A percentile compares a stretch with the other conserved stretches of the same genome.
phyloP scores from a whole-genome alignment of 2,113 vertebrate genomes.

The Calidris pugnax region DNA sequence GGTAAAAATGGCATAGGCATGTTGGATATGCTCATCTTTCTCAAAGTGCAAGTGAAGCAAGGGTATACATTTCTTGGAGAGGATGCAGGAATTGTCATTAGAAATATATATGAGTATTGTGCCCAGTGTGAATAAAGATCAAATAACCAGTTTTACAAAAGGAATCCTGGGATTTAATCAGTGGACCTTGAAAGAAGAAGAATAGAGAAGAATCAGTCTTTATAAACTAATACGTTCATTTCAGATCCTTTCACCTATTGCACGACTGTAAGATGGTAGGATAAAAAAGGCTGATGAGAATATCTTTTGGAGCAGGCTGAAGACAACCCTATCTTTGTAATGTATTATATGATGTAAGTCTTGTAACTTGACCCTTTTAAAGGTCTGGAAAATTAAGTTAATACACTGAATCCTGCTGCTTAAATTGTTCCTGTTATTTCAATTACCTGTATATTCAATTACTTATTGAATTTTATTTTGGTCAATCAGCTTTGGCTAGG shows the following conservation, averaged over 20 bases:
- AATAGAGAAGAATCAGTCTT: neutral
- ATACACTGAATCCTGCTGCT: neutral
- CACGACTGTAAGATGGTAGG: neutral
- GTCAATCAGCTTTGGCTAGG: neutral
- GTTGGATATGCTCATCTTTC: neutral
- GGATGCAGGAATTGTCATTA: neutral
- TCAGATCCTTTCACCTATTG: neutral
- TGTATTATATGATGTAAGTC: neutral
- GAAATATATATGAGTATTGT: neutral
- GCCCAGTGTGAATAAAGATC: neutral
- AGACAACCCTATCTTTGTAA: neutral
- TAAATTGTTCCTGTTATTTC: constrained; percentile 4
- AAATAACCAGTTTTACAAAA: neutral
- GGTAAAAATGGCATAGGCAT: neutral
- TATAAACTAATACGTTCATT: neutral
- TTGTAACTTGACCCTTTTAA: neutral
- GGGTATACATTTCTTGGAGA: neutral
- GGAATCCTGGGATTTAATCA: neutral
- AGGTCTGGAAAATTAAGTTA: constrained; percentile 5
- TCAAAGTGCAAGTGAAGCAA: neutral
- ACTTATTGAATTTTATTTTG: neutral
- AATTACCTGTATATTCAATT: neutral
- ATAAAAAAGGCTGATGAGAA: neutral
- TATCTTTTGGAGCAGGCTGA: neutral
- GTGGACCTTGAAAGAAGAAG: neutral